Evolutionary conservation across 2,113 vertebrate species (phyloP).

Genomic region (Myodes glareolus): DNA sequence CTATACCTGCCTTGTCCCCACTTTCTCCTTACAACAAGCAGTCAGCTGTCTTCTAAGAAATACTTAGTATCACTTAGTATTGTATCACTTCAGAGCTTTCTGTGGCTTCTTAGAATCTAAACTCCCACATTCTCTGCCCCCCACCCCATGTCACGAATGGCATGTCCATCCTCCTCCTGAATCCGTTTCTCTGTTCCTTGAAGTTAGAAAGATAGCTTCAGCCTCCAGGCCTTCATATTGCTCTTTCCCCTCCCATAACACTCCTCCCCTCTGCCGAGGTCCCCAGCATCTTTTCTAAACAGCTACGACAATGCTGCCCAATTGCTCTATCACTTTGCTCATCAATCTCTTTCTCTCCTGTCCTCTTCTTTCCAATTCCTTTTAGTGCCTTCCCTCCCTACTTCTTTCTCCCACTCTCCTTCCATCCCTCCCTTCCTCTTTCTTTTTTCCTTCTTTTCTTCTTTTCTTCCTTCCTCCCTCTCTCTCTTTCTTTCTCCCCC

Average conservation of each 20-base stretch:
- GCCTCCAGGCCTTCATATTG: not conserved
- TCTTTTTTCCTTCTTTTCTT: not conserved
- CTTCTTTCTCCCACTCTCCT: too few relatives aligned
- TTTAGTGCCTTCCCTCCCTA: not conserved
- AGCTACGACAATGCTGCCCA: not conserved
- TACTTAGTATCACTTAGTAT: not conserved
- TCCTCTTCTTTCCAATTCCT: not conserved
- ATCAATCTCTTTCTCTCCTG: not conserved
- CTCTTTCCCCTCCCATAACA: not conserved
- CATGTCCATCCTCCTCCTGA: fast-evolving
- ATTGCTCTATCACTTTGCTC: not conserved
- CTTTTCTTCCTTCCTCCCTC: not conserved
- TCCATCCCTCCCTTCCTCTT: too few relatives aligned
- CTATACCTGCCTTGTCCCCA: not conserved
- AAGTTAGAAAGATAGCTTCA: not conserved
- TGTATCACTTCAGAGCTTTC: not conserved
- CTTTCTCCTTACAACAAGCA: not conserved
- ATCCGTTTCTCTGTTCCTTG: not conserved
- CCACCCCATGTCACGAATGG: not conserved
- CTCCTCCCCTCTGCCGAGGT: not conserved
- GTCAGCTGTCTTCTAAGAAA: not conserved
- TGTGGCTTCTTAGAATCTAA: not conserved
- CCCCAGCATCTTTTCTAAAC: not conserved
- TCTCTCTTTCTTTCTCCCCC: too few relatives aligned
- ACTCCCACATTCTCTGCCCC: too few relatives aligned